Evolutionary conservation across 23 tunicate species (phyloP), one percentile per base, ranked within the genome.

Genomic region (Corella eumyota): DNA sequence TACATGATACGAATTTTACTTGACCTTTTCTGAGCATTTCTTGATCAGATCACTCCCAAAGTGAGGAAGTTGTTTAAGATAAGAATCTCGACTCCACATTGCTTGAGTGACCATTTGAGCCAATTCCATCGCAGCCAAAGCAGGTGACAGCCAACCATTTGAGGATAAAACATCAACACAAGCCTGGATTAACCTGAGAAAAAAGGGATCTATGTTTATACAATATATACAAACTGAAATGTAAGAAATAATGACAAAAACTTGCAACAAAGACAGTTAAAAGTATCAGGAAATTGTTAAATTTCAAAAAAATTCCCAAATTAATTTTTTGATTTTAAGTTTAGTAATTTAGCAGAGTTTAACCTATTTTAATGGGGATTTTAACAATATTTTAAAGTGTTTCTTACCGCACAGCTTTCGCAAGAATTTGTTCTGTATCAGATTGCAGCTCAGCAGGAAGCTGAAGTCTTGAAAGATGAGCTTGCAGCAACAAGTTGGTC

Each of bases 81-180:
- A 92, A 6, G 98, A 92, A 60, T 92, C 98, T 32, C 80, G 65
- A 66, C 81, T 78, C 98, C 98, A 92, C 92, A 83, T 83, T 6
- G 93, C 98, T 56, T 92, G 98, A 21, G 98, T 92, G 1, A 92
- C 81, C 92, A 81, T 92, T 33, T 92, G 98, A 3, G 98, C 92
- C 31, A 92, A 72, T 66, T 92, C 98, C 98, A 92, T 92, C 15
- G 98, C 98, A 58, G 98, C 93, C 55, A 92, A 60, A 26, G 98
- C 98, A 9, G 98, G 98, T 19, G 84, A 75, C 27, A 92, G 68
- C 98, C 98, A 92, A 30, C 98, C 98, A 46, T 92, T 92, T 31
- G 98, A 92, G 3, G 98, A 82, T 50, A 92, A 63, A 0, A 92
- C 98, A 61, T 92, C 98, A n/a, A 92, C 98, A 62, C 98, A 92